These are phyloP conservation scores for Asbolus verrucosus DNA, from an alignment of 1,140 invertebrate species.

Conservation along the genomic window DNA sequence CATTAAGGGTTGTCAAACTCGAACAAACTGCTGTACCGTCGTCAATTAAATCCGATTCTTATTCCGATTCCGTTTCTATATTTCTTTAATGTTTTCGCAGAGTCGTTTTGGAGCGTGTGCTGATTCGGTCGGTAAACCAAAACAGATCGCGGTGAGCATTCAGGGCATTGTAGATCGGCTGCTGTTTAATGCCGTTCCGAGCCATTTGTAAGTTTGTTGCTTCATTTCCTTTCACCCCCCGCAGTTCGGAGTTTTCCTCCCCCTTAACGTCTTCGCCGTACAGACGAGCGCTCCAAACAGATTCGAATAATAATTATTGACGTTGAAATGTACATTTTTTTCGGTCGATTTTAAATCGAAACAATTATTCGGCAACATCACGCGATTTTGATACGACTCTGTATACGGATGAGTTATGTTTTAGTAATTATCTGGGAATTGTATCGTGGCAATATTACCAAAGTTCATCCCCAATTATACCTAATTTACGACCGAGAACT, in stretches of 20 bases:
- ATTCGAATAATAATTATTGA: conserved; percentile 13
- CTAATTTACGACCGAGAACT: conserved; percentile 54
- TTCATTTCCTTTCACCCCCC: conserved; percentile 56
- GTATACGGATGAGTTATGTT: conserved; percentile 49
- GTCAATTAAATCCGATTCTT: conserved; percentile 12
- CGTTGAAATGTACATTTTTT: not conserved
- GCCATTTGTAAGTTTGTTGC: conserved; percentile 61
- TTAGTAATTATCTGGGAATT: conserved; percentile 53
- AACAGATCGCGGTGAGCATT: conserved; percentile 59
- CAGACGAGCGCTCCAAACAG: not conserved
- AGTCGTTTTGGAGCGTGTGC: conserved; percentile 48
- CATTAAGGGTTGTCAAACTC: no score
- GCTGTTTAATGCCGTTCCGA: conserved; percentile 60
- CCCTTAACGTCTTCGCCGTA: conserved; percentile 7
- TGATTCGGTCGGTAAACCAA: conserved; percentile 60
- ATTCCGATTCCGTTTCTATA: conserved; percentile 8
- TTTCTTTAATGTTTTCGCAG: conserved; percentile 22
- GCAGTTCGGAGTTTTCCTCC: conserved; percentile 35
- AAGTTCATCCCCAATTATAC: conserved; percentile 58
- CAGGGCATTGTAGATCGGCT: conserved; percentile 55
- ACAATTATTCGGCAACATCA: conserved; percentile 29
- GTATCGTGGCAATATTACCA: conserved; percentile 53
- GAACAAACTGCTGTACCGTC: conserved; percentile 2
- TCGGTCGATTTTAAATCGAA: not conserved
- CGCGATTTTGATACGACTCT: conserved; percentile 25